These are phyloP conservation scores for Drosophila barbarae DNA, from an alignment of 2,888 invertebrate genomes.

Conservation along the genomic window DNA sequence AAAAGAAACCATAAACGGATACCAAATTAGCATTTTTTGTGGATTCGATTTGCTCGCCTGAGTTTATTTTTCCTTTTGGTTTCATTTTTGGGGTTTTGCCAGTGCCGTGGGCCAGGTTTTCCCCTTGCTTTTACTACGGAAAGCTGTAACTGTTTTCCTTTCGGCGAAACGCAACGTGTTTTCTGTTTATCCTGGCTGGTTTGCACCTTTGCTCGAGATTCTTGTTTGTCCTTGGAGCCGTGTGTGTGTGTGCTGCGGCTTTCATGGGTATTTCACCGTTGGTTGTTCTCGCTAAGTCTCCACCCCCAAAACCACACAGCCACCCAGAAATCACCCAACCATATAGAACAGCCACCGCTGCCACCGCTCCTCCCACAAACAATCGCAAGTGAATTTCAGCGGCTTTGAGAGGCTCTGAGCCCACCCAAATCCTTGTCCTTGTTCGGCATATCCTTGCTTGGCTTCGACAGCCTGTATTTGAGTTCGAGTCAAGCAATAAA, in stretches of 20 bases:
- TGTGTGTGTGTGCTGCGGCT: conserved; percentile 43
- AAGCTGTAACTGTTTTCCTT: conserved; percentile 27
- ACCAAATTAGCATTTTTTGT: conserved; percentile 47
- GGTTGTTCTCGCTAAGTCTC: conserved; percentile 37
- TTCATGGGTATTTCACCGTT: conserved; percentile 55
- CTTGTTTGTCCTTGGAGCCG: conserved; percentile 11
- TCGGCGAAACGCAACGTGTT: conserved; percentile 44
- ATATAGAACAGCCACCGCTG: conserved; percentile 5
- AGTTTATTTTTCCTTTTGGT: conserved; percentile 14
- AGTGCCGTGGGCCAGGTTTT: conserved; percentile 10
- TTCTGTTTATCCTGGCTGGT: conserved; percentile 64
- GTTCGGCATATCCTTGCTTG: conserved; percentile 35
- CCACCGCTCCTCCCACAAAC: conserved; percentile 23
- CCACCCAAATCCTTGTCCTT: conserved; percentile 21
- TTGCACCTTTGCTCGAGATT: conserved; percentile 57
- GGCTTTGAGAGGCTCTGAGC: conserved; percentile 33
- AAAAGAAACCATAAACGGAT: conserved; percentile 7
- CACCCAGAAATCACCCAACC: conserved; percentile 6
- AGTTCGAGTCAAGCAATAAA: conserved; percentile 53
- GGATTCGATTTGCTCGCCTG: conserved; percentile 26
- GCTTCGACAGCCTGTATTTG: conserved; percentile 33
- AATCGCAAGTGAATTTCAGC: conserved; percentile 47
- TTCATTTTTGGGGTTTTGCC: conserved; percentile 17
- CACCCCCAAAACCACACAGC: conserved; percentile 3
- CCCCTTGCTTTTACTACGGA: conserved; percentile 5